Conservation (phyloP, 2,888 invertebrate genomes). For the Labia minor region DNA sequence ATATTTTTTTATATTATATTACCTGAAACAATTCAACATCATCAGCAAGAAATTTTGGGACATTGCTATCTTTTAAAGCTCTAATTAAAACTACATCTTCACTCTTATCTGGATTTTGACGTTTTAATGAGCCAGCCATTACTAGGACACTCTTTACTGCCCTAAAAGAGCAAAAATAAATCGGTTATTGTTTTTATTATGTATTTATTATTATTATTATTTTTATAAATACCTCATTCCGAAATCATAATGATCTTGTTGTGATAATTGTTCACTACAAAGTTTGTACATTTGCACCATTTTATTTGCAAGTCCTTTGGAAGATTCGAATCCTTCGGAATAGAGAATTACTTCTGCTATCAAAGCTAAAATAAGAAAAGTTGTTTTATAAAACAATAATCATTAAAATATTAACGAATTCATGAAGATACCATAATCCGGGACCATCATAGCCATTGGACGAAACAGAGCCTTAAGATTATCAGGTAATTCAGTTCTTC, state of each 20-base stretch:
- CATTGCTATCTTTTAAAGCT: constrained; percentile 77
- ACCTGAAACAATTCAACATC: constrained; percentile 71
- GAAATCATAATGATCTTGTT: constrained; percentile 87
- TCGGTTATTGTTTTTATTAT: neutral
- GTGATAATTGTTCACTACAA: constrained; percentile 81
- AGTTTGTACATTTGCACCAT: constrained; percentile 90
- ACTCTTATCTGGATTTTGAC: constrained; percentile 69
- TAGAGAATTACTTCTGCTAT: constrained; percentile 89
- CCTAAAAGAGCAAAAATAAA: constrained; percentile 35
- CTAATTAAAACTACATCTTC: constrained; percentile 77
- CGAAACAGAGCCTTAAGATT: constrained; percentile 79
- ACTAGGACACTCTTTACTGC: constrained; percentile 88
- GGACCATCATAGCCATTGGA: constrained; percentile 86
- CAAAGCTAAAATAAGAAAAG: constrained; percentile 43
- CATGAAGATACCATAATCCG: constrained; percentile 60
- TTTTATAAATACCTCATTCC: constrained; percentile 69
- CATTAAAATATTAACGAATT: constrained; percentile 14
- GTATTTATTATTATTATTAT: too few species aligned
- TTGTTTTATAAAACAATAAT: neutral
- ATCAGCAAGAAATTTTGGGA: constrained; percentile 79
- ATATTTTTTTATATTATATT: constrained; percentile 21
- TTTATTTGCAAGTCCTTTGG: constrained; percentile 74
- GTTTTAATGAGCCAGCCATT: constrained; percentile 82
- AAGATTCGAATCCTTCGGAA: constrained; percentile 85
- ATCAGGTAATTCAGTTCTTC: constrained; percentile 77